phyloP scores from a whole-genome alignment of 2,113 vertebrate species.

The Zapornia atra region DNA sequence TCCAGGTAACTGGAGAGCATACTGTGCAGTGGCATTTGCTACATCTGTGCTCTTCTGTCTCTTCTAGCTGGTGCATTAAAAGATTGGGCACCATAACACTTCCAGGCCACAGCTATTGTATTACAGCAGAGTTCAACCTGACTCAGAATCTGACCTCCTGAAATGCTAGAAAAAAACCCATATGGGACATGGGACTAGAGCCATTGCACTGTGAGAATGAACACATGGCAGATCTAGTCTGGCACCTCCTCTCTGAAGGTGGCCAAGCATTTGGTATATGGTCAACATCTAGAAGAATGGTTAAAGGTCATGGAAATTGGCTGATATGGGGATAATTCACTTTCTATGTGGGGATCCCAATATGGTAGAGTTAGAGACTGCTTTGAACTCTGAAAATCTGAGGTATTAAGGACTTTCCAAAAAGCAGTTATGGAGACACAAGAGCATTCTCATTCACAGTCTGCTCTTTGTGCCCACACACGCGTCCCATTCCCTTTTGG shows the following conservation, averaged over 20 bases:
- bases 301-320: background rate
- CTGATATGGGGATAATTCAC: background rate
- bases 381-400: background rate
- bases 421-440: background rate
- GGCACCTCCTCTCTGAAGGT: background rate
- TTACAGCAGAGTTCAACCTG: background rate
- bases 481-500: background rate
- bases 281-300: background rate
- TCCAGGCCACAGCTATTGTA: background rate
- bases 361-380: background rate
- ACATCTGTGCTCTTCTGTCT: background rate
- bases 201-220: background rate
- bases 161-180: background rate
- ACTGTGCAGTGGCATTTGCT: conserved; percentile 32
- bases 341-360: background rate
- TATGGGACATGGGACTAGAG: background rate
- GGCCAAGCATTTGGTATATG: background rate
- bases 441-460: background rate
- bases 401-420: background rate
- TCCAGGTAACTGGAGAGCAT: background rate
- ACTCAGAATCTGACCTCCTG: background rate
- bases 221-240: background rate
- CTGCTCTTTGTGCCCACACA: background rate
- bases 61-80: background rate
- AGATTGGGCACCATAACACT: background rate